These are phyloP conservation scores for Amblyjoppa proteus DNA, from an alignment of 2,888 invertebrate species.

Conservation along the genomic window DNA sequence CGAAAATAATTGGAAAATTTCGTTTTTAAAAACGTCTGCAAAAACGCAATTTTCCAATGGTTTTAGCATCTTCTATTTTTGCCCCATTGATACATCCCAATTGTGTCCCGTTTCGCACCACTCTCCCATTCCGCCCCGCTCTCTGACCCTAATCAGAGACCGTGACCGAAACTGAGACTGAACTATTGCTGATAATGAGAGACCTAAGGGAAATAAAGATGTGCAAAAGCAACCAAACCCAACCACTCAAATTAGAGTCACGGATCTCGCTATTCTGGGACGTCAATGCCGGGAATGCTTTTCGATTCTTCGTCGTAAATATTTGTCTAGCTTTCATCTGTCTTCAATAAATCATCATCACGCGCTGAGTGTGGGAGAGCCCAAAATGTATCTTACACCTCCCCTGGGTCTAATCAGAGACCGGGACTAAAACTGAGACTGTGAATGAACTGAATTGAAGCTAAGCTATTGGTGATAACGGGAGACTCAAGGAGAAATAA, in stretches of 20 bases:
- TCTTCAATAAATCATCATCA: neutral
- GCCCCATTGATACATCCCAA: too few species aligned
- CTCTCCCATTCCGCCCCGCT: neutral
- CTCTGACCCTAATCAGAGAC: neutral
- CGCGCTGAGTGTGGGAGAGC: neutral
- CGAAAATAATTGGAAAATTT: too few species aligned
- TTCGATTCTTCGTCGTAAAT: constrained; percentile 12
- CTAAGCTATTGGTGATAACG: neutral
- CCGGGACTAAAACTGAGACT: neutral
- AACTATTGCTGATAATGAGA: neutral
- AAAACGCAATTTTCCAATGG: too few species aligned
- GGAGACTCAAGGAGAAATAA: neutral
- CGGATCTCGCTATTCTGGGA: constrained; percentile 47
- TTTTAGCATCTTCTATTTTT: too few species aligned
- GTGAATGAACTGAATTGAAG: neutral
- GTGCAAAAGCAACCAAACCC: neutral
- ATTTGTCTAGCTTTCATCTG: neutral
- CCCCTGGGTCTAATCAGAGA: neutral
- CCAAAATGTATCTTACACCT: neutral
- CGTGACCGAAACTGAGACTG: neutral
- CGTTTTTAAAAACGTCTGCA: too few species aligned
- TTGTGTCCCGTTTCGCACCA: neutral
- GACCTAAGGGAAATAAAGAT: neutral
- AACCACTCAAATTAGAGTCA: constrained; percentile 32
- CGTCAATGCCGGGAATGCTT: constrained; percentile 7